Evolutionary conservation across 2,888 invertebrate genomes (phyloP).

Genomic region (Hanleya hanleyi): DNA sequence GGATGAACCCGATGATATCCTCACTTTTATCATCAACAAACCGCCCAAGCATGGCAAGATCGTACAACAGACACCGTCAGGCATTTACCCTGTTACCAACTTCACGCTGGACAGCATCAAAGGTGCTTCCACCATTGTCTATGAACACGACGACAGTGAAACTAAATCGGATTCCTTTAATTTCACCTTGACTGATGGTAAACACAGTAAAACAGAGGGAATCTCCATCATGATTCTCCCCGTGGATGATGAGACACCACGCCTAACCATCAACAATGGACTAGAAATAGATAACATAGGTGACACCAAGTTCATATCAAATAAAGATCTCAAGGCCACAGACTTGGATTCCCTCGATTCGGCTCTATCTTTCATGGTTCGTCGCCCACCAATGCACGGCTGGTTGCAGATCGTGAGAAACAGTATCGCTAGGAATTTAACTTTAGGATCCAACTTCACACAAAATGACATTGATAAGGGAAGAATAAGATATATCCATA

Average conservation of each 20-base stretch:
- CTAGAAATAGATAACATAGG: slow-evolving; percentile 67
- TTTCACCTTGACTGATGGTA: slow-evolving; percentile 67
- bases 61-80: slow-evolving; percentile 62
- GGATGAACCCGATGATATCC: slow-evolving; percentile 66
- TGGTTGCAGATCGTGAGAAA: slow-evolving; percentile 48
- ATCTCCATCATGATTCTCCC: slow-evolving; percentile 70
- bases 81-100: slow-evolving; percentile 56
- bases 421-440: slow-evolving; percentile 57
- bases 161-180: slow-evolving; percentile 68
- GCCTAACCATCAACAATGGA: slow-evolving; percentile 70
- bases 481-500: slow-evolving; percentile 66
- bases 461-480: slow-evolving; percentile 69
- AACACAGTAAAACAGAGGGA: slow-evolving; percentile 63
- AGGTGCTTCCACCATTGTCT: slow-evolving; percentile 65
- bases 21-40: slow-evolving; percentile 63
- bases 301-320: slow-evolving; percentile 63
- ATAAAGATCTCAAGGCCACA: slow-evolving; percentile 65
- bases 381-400: slow-evolving; percentile 67
- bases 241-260: slow-evolving; percentile 73
- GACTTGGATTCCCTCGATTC: slow-evolving; percentile 69
- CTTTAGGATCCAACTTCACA: slow-evolving; percentile 68
- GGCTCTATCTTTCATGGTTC: slow-evolving; percentile 66
- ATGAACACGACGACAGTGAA: slow-evolving; percentile 73
- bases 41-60: slow-evolving; percentile 67
- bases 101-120: slow-evolving; percentile 69